These are phyloP conservation scores for Pimephales promelas DNA, from an alignment of 2,113 vertebrate genomes.

Conservation along the genomic window DNA sequence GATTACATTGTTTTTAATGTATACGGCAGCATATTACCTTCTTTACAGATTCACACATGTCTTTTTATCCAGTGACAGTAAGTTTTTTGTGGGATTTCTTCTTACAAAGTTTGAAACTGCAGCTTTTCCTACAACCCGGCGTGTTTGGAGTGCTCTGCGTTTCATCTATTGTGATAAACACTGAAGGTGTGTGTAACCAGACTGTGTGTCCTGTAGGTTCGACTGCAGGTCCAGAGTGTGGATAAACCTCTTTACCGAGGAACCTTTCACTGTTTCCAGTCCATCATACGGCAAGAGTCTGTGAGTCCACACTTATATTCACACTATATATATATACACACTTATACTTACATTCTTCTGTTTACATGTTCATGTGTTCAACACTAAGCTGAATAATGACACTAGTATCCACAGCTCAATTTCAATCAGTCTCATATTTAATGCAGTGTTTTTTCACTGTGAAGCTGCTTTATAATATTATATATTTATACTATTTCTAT, in stretches of 20 bases:
- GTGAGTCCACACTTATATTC: conserved; percentile 75
- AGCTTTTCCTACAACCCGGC: not conserved
- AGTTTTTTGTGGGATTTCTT: not conserved
- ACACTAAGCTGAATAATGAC: too few relatives aligned
- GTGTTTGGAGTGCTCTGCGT: too few relatives aligned
- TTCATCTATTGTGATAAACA: too few relatives aligned
- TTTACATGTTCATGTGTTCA: too few relatives aligned
- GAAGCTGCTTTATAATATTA: too few relatives aligned
- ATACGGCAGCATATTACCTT: not conserved
- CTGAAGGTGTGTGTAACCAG: not conserved
- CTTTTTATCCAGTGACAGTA: not conserved
- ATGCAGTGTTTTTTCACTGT: too few relatives aligned
- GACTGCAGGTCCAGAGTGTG: conserved; percentile 92
- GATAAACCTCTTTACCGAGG: conserved; percentile 91
- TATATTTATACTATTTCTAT: too few relatives aligned
- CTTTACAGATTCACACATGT: not conserved
- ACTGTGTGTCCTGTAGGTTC: conserved; percentile 77
- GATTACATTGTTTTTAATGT: not conserved
- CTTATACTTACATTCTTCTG: too few relatives aligned
- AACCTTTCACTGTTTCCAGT: conserved; percentile 93
- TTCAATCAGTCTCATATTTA: too few relatives aligned
- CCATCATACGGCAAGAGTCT: conserved; percentile 92
- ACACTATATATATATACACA: too few relatives aligned
- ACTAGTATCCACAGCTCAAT: too few relatives aligned
- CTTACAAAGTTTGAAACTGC: not conserved